These are phyloP conservation scores for Sakesphorus luctuosus DNA, from an alignment of 2,113 vertebrate genomes.

Conservation along the genomic window DNA sequence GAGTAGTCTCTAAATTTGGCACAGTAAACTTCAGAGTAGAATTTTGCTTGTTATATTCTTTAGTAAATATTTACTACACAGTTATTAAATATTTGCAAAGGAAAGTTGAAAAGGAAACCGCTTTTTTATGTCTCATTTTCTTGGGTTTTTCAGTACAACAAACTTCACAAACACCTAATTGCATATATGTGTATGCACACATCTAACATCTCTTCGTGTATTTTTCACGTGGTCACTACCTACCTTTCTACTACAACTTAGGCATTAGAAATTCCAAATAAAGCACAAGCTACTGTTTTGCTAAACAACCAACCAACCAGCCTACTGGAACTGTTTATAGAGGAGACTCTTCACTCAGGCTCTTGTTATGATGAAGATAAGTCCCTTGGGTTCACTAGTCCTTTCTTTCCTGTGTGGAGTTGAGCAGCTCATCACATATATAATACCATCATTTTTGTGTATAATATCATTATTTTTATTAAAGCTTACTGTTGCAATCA, in stretches of 20 bases:
- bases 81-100: conserved; percentile 8
- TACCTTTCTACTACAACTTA: background rate
- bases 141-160: background rate
- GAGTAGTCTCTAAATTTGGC: conserved; percentile 31
- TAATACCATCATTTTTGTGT: background rate
- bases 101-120: background rate
- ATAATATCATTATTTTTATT: background rate
- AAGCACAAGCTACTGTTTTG: background rate
- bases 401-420: background rate
- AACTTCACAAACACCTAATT: background rate
- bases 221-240: background rate
- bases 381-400: background rate
- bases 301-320: background rate
- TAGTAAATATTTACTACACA: conserved; percentile 18
- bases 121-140: background rate
- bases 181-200: background rate
- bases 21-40: conserved; percentile 7
- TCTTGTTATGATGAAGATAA: background rate
- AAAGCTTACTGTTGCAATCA: background rate
- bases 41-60: background rate
- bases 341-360: background rate
- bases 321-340: background rate
- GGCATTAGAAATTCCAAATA: background rate
- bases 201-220: background rate
- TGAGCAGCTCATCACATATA: background rate